Conservation (phyloP, 92 coral and sea anemone species). For the Virgularia gustaviana region DNA sequence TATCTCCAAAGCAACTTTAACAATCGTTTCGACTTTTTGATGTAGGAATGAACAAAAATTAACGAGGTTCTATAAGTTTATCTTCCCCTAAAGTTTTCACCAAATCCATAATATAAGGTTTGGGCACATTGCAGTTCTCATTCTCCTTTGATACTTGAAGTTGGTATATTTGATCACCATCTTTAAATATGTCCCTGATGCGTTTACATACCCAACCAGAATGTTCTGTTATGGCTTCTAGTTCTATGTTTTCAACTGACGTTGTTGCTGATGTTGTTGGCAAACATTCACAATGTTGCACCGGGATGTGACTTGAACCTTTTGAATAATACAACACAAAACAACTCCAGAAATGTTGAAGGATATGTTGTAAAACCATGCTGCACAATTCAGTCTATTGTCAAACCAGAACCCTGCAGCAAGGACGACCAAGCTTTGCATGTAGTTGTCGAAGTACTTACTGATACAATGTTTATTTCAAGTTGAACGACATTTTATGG, state of each 20-base stretch:
- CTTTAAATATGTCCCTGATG: constrained; percentile 4
- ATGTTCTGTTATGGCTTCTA: constrained; percentile 12
- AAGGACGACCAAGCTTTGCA: background rate
- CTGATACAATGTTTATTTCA: constrained; percentile 1
- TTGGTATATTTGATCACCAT: background rate
- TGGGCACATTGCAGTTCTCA: background rate
- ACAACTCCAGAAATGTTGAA: constrained; percentile 21
- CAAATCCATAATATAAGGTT: constrained; percentile 10
- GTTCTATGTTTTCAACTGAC: background rate
- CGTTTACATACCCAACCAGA: constrained; percentile 23
- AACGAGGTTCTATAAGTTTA: background rate
- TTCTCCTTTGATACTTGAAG: constrained; percentile 3
- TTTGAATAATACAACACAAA: background rate
- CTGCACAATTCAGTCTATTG: background rate
- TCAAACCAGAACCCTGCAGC: background rate
- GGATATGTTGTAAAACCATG: too few relatives aligned
- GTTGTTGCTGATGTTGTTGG: background rate
- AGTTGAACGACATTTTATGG: background rate
- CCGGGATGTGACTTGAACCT: background rate
- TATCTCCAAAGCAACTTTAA: background rate
- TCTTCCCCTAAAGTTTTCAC: constrained; percentile 3
- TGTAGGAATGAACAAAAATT: constrained; percentile 1
- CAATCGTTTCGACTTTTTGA: constrained; percentile 1
- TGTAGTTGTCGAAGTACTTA: background rate
- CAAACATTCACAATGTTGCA: background rate